Percentiles rank a stretch among this genome's conserved stretches.
Evolutionary conservation across 2,113 vertebrate genomes (phyloP).

Genomic region (Gopherus evgoodei): DNA sequence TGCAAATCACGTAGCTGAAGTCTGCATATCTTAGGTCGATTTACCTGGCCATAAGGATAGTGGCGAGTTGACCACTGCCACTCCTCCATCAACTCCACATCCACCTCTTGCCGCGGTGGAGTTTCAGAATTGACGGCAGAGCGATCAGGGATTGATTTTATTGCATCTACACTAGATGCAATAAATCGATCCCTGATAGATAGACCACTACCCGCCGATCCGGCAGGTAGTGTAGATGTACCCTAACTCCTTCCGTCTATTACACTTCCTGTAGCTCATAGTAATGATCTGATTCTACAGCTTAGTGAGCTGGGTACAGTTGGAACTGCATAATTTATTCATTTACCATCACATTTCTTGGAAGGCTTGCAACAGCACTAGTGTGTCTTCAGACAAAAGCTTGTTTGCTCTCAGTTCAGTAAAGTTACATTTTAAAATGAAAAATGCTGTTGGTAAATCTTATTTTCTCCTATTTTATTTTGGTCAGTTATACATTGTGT

Average conservation of each 20-base stretch:
- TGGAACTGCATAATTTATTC: neutral
- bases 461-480: neutral
- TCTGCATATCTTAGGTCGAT: no score
- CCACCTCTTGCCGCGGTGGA: no score
- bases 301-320: neutral
- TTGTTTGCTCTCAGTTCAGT: neutral
- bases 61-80: no score
- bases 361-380: neutral
- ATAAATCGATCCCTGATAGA: no score
- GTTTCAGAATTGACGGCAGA: no score
- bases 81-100: no score
- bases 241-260: neutral
- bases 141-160: no score
- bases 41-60: no score
- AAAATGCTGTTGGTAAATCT: neutral
- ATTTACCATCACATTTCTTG: neutral
- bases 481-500: neutral
- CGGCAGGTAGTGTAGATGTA: no score
- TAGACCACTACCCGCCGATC: no score
- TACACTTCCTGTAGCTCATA: neutral
- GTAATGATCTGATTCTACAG: fast-evolving
- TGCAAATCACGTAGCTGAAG: no score
- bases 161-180: no score
- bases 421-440: neutral
- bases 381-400: neutral